A percentile compares a stretch with the other conserved stretches of the same genome.
Conservation (phyloP, 1,140 invertebrate genomes). For the Drosophila ohnishii region DNA sequence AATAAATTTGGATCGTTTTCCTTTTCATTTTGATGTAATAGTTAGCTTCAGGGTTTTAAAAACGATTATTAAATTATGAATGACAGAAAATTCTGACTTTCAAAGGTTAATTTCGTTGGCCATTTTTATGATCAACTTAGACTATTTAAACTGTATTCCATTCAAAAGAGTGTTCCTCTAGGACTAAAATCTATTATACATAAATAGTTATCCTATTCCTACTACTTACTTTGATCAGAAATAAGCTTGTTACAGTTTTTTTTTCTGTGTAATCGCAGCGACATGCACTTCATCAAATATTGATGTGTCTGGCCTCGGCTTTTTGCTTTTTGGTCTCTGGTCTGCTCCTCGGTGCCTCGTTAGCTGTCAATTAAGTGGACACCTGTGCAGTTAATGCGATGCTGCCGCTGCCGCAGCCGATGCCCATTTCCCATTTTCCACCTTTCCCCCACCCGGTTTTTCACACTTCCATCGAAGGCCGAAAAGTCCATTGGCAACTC, state of each 20-base stretch:
- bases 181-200: too few species aligned
- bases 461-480: conserved; percentile 42
- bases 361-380: conserved; percentile 78
- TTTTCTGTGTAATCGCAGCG: conserved; percentile 21
- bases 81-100: background rate
- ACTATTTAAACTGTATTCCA: too few species aligned
- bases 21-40: background rate
- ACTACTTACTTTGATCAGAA: background rate
- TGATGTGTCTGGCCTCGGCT: conserved; percentile 50
- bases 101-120: too few species aligned
- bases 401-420: conserved; percentile 40
- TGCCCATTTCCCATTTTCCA: conserved; percentile 35
- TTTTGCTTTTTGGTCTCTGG: conserved; percentile 28
- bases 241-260: background rate
- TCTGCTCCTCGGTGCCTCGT: conserved; percentile 57
- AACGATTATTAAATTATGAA: too few species aligned
- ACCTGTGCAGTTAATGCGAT: conserved; percentile 75
- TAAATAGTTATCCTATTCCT: background rate
- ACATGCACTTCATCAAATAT: conserved; percentile 68
- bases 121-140: too few species aligned
- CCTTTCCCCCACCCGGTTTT: conserved; percentile 22
- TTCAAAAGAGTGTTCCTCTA: too few species aligned
- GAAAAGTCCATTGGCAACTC: conserved; percentile 34
- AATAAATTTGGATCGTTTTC: background rate
- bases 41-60: too few species aligned